Percentiles rank a stretch among this genome's conserved stretches.
Evolutionary conservation across 1,140 invertebrate genomes (phyloP).

Genomic region (Hirudo medicinalis): DNA sequence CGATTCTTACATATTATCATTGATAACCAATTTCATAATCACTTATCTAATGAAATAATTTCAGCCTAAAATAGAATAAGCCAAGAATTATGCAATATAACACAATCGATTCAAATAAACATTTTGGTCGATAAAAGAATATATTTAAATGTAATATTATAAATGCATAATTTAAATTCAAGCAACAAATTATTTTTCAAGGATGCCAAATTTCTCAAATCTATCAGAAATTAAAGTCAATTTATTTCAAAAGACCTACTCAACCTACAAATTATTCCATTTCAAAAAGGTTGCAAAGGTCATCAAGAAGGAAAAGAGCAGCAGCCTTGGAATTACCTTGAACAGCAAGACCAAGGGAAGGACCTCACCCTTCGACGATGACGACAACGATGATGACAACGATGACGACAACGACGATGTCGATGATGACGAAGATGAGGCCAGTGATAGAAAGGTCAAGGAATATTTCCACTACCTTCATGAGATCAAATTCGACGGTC

Average conservation of each 20-base stretch:
- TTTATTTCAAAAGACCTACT: slow-evolving; percentile 58
- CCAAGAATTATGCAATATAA: too few relatives aligned
- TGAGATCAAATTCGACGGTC: slow-evolving; percentile 80
- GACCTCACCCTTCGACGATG: too few relatives aligned
- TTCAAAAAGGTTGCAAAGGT: slow-evolving; percentile 58
- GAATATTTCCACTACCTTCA: neutral
- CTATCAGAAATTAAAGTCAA: slow-evolving; percentile 62
- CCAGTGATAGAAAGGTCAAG: neutral
- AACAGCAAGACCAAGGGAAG: slow-evolving; percentile 1
- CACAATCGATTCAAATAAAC: too few relatives aligned
- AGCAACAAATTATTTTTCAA: too few relatives aligned
- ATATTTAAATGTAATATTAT: too few relatives aligned
- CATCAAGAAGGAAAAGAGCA: neutral
- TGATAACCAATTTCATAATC: too few relatives aligned
- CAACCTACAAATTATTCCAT: slow-evolving; percentile 78
- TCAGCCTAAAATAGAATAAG: too few relatives aligned
- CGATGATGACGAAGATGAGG: neutral
- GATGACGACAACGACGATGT: neutral
- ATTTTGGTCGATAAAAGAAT: too few relatives aligned
- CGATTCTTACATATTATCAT: too few relatives aligned
- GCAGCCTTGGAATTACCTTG: neutral
- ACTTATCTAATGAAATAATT: too few relatives aligned
- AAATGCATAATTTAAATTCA: too few relatives aligned
- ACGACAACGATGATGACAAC: neutral
- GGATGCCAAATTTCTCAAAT: neutral